phyloP scores from a whole-genome alignment of 2,888 invertebrate genomes.

The Buathra laborator region DNA sequence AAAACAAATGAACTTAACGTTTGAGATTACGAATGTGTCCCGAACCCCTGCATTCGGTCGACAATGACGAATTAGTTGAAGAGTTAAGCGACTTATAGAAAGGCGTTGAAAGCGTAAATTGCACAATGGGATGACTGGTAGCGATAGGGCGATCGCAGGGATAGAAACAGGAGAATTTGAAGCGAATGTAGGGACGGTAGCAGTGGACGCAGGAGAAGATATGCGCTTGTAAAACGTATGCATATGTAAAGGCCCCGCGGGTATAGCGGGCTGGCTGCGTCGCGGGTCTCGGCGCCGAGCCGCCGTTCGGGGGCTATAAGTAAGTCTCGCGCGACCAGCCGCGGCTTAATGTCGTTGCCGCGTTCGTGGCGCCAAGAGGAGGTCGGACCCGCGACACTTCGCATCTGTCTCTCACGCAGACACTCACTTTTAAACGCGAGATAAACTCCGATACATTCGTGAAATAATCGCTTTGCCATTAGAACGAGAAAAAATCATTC shows the following conservation, averaged over 20 bases:
- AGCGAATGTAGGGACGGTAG: slow-evolving; percentile 10
- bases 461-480: slow-evolving; percentile 13
- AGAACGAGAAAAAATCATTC: neutral
- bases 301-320: slow-evolving; percentile 81
- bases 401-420: slow-evolving; percentile 56
- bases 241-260: slow-evolving; percentile 51
- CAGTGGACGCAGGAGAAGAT: slow-evolving; percentile 41
- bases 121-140: neutral
- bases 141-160: neutral
- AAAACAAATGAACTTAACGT: too few relatives aligned
- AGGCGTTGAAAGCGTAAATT: neutral
- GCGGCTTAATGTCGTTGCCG: slow-evolving; percentile 83
- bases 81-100: neutral
- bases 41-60: neutral
- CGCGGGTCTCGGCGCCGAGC: slow-evolving; percentile 60
- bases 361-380: slow-evolving; percentile 84
- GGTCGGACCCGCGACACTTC: slow-evolving; percentile 63
- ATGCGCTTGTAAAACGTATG: slow-evolving; percentile 37
- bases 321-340: slow-evolving; percentile 82
- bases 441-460: slow-evolving; percentile 10
- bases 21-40: too few relatives aligned
- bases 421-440: slow-evolving; percentile 11
- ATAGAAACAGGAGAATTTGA: neutral
- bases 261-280: slow-evolving; percentile 62
- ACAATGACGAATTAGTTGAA: neutral